A percentile compares a stretch with the other conserved stretches of the same genome.
Evolutionary conservation across 2,797 vertebrate species (phyloP).

Genomic region (Phalanger gymnotis): DNA sequence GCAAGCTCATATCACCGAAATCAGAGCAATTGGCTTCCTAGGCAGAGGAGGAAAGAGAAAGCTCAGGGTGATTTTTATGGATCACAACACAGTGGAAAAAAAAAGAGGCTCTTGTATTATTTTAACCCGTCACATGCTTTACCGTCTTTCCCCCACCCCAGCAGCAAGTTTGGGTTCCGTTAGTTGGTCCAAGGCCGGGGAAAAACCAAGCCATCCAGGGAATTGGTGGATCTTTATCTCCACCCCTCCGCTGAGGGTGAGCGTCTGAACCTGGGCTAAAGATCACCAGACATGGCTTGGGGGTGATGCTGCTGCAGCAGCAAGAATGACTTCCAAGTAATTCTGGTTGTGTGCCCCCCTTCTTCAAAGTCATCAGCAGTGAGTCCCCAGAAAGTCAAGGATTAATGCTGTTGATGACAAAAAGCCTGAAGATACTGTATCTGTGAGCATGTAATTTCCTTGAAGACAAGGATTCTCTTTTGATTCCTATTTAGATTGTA

Average conservation of each 20-base stretch:
- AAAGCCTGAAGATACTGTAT: constrained; percentile 63
- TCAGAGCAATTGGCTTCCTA: constrained; percentile 98
- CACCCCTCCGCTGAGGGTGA: background rate
- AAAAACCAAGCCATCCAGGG: constrained; percentile 64
- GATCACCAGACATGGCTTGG: background rate
- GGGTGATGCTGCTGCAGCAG: background rate
- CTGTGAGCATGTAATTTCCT: background rate
- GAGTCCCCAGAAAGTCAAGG: constrained; percentile 65
- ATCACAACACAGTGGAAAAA: constrained; percentile 93
- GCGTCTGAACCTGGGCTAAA: background rate
- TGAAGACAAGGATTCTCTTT: background rate
- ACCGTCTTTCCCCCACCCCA: constrained; percentile 75
- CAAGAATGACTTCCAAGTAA: background rate
- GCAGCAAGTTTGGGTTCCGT: constrained; percentile 80
- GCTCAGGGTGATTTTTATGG: constrained; percentile 90
- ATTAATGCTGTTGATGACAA: constrained; percentile 73
- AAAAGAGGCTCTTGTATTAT: constrained; percentile 90
- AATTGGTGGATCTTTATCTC: constrained; percentile 45
- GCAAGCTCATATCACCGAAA: constrained; percentile 95
- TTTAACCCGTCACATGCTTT: constrained; percentile 88
- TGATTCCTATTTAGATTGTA: no score
- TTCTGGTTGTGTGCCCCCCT: constrained; percentile 4
- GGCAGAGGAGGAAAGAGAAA: constrained; percentile 88
- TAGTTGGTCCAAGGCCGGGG: constrained; percentile 69
- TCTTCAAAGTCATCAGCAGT: constrained; percentile 70